Base-by-base conservation (phyloP, 2,113 vertebrate genomes). In the Chelonoidis abingdonii region DNA sequence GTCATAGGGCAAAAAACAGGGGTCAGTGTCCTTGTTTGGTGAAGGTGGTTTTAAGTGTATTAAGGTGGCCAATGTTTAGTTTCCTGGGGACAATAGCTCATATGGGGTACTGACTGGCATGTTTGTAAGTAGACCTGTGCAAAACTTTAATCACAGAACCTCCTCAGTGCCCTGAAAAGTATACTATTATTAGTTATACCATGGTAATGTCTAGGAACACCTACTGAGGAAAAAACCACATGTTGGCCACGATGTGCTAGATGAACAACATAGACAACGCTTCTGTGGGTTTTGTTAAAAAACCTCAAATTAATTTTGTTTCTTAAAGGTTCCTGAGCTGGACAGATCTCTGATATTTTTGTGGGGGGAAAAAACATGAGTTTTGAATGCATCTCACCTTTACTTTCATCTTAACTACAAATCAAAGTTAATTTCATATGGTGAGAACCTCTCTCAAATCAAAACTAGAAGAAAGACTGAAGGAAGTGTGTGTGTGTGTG, bases 321-420 rank as follows among this genome's bases (percentile, higher is more conserved):
- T 94, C 54, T 27, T 52, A n/a, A 38, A 89, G 52, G 10, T 0
- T 2, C 38, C 89, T 84, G 83, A 80, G 2, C 8, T 86, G 1
- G 0, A 59, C 31, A 0, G 0, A 72, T 44, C 17, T 87, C 41
- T 17, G n/a, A 2, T 76, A 87, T 86, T 82, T 2, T 57, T 6
- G 56, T 27, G 27, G 84, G 89, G 92, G 90, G 0, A 0, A 57
- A 27, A 4, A 80, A 25, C 13, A 12, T 89, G 78, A 89, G 52
- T 80, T 94, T 69, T 84, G 69, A 17, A 47, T 19, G 35, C 92
- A 14, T 86, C 35, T 92, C 49, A 87, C 12, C 3, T 13, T 93
- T 93, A 89, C 29, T 62, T 95, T 92, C 38, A 59, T 10, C 2
- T 69, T 54, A 92, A 16, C 35, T 81, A 53, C 35, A n/a, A 76